Evolutionary conservation across 1,140 invertebrate species (phyloP).

Genomic region (Plectrocnemia conspersa): DNA sequence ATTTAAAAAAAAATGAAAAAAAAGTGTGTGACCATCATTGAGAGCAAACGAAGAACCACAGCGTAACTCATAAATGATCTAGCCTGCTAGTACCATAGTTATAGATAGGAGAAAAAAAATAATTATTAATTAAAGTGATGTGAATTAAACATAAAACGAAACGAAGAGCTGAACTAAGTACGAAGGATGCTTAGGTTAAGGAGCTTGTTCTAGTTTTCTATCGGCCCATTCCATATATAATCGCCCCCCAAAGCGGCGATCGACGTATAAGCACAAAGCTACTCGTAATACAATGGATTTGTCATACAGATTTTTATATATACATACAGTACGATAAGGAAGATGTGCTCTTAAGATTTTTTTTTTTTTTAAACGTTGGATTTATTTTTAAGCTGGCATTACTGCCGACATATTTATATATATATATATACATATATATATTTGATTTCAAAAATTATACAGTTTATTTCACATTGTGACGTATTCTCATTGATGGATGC

Average conservation of each 20-base stretch:
- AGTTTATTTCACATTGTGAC: constrained; percentile 1
- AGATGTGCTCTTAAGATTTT: no score
- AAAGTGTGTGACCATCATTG: constrained; percentile 9
- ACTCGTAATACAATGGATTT: background rate
- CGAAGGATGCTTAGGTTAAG: constrained; percentile 29
- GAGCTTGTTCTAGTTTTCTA: constrained; percentile 36
- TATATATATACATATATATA: no score
- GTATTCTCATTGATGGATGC: background rate
- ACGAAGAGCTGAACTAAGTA: constrained; percentile 20
- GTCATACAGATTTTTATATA: background rate
- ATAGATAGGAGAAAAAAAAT: constrained; percentile 35
- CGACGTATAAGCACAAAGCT: constrained; percentile 10
- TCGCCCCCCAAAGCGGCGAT: no score
- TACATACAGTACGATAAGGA: background rate
- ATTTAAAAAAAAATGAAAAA: background rate
- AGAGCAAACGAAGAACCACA: constrained; percentile 8
- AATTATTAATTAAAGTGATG: constrained; percentile 34
- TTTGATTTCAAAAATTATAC: constrained; percentile 21
- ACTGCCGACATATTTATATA: no score
- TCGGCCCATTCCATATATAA: constrained; percentile 34
- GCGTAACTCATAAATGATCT: constrained; percentile 12
- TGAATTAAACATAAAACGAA: constrained; percentile 16
- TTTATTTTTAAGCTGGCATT: no score
- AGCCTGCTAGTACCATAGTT: constrained; percentile 30
- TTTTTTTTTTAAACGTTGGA: no score